Base-by-base conservation (phyloP, 2,888 invertebrate genomes). In the Gastracanthus pulcherrimus region DNA sequence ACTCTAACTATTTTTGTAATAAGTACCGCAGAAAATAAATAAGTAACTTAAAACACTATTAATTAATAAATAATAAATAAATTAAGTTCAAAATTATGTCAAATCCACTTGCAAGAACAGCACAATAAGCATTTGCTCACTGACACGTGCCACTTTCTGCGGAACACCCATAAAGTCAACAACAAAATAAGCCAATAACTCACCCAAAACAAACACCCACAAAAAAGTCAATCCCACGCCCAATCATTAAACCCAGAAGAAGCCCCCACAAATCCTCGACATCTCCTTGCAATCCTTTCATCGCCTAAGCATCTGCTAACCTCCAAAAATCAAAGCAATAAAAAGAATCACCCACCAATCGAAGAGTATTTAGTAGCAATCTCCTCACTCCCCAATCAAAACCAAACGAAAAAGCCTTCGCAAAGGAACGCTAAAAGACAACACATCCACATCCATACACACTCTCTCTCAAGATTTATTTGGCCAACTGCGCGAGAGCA, bases 401-500 rank as follows among this genome's bases (percentile, higher is more conserved):
- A 9, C 23, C 19, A 23, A 0, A 45, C 45, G 26, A 29, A n/a
- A 67, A 34, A 5, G 16, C 45, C 19, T 41, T 9, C 13, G 13
- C 41, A 7, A 60, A 64, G 31, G 31, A 79, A 74, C 36, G 48
- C 67, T 69, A 80, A 62, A 66, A 62, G 41, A 45, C 60, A 16
- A 7, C 13, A 29, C 34, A n/a, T 13, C n/a, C 45, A n/a, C 45
- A 62, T n/a, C n/a, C 31, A n/a, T 58, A 26, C 11, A 55, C 26
- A 19, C 26, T 55, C 62, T 62, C 16, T 3, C n/a, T n/a, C 19
- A 29, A 67, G 69, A 80, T 80, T 80, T 80, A 80, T 79, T 67
- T 19, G 31, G 16, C 1, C 66, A 48, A 79, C 45, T 62, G 31
- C 58, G 80, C 62, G n/a, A 38, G 36, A 79, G 41, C 60, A n/a